These are phyloP conservation scores for Lynx canadensis DNA, from an alignment of 2,113 vertebrate species.

Conservation along the genomic window DNA sequence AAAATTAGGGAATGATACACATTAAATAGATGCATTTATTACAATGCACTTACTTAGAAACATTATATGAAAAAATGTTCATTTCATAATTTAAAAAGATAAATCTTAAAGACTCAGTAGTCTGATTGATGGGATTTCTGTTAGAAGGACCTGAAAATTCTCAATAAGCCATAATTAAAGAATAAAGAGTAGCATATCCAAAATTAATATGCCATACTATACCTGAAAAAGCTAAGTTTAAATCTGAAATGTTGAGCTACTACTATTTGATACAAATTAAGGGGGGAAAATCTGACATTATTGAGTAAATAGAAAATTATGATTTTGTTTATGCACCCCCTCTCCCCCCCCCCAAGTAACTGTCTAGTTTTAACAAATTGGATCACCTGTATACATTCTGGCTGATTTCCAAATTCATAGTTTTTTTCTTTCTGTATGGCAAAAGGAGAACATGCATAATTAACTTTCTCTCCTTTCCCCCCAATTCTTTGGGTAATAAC, in stretches of 20 bases:
- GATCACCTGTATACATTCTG: not conserved
- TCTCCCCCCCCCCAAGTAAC: not conserved
- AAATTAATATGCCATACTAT: not conserved
- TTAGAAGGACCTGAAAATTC: not conserved
- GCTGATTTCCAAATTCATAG: not conserved
- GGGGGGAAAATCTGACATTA: not conserved
- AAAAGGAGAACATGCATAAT: not conserved
- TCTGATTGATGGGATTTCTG: not conserved
- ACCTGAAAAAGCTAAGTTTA: constrained; percentile 6
- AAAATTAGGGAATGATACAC: not conserved
- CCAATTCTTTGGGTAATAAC: not conserved
- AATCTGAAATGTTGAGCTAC: not conserved
- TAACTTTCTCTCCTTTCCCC: not conserved
- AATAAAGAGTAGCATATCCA: not conserved
- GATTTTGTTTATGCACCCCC: not conserved
- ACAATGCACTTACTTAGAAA: constrained; percentile 22
- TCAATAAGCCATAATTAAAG: not conserved
- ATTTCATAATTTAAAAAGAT: constrained; percentile 19
- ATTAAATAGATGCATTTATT: constrained; percentile 13
- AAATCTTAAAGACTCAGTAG: constrained; percentile 21
- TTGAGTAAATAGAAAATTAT: not conserved
- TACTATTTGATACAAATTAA: not conserved
- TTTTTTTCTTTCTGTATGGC: not conserved
- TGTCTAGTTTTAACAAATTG: not conserved
- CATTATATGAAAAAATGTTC: not conserved